A percentile compares a stretch with the other conserved stretches of the same genome.
Evolutionary conservation across 2,113 vertebrate species (phyloP).

Genomic region (Gymnobelideus leadbeateri): DNA sequence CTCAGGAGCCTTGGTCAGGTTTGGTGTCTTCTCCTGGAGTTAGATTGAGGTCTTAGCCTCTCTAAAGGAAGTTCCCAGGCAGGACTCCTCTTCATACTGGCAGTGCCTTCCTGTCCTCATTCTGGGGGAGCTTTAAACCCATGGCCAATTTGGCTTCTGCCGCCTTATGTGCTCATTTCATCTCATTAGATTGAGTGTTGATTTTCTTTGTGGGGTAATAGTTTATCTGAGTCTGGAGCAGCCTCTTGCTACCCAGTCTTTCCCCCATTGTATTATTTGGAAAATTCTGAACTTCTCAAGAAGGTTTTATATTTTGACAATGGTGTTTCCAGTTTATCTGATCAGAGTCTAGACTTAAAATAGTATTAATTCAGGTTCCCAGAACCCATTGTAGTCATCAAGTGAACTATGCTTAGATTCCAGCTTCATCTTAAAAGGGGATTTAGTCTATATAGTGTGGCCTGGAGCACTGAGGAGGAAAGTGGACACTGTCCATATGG

Average conservation of each 20-base stretch:
- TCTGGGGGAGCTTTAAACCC: not conserved
- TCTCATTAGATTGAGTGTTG: not conserved
- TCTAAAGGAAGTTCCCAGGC: not conserved
- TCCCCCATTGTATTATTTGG: not conserved
- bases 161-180: not conserved
- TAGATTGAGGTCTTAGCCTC: not conserved
- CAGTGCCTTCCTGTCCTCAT: conserved; percentile 9
- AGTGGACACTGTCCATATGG: conserved; percentile 39
- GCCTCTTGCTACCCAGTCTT: not conserved
- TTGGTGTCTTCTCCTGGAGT: not conserved
- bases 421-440: conserved; percentile 5
- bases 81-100: not conserved
- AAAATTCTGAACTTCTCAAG: conserved; percentile 23
- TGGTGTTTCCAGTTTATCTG: not conserved
- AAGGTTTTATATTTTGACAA: conserved; percentile 45
- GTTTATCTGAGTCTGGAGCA: not conserved
- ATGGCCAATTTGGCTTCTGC: not conserved
- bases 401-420: not conserved
- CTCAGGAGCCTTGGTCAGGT: not conserved
- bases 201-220: conserved; percentile 24
- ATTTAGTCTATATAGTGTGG: not conserved
- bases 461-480: conserved; percentile 5
- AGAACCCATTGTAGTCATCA: not conserved
- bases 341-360: not conserved
- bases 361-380: not conserved